These are phyloP conservation scores for Clistopyga incitator DNA, from an alignment of 2,888 invertebrate genomes.

Conservation along the genomic window DNA sequence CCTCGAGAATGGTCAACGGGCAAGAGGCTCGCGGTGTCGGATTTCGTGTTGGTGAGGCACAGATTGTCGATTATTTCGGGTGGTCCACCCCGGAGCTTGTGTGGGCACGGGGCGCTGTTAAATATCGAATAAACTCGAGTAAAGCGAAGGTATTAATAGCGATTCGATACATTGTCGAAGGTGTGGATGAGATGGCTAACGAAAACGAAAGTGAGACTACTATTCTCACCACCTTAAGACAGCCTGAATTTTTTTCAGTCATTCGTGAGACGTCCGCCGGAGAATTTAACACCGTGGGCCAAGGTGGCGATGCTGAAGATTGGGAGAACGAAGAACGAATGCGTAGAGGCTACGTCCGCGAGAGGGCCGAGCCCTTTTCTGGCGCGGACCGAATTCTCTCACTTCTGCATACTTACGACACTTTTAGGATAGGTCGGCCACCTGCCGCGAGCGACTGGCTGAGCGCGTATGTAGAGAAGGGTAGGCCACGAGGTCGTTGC, in stretches of 20 bases:
- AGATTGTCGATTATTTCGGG: constrained; percentile 71
- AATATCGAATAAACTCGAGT: constrained; percentile 17
- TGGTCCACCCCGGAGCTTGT: constrained; percentile 68
- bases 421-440: constrained; percentile 69
- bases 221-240: constrained; percentile 7
- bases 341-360: constrained; percentile 1
- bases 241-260: constrained; percentile 27
- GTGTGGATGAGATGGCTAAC: constrained; percentile 22
- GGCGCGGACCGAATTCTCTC: too few species aligned
- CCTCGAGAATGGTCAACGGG: constrained; percentile 45
- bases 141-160: constrained; percentile 31
- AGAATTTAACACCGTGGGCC: constrained; percentile 69
- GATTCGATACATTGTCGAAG: constrained; percentile 53
- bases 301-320: constrained; percentile 65
- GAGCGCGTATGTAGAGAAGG: constrained; percentile 31
- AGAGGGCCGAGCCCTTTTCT: constrained; percentile 9
- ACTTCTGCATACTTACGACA: constrained; percentile 27
- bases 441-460: constrained; percentile 62
- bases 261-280: constrained; percentile 33
- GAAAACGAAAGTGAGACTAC: constrained; percentile 31
- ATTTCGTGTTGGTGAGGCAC: constrained; percentile 64
- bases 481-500: constrained; percentile 49
- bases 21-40: constrained; percentile 25
- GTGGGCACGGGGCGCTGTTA: not conserved
- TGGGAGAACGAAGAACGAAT: constrained; percentile 8